Conservation (phyloP, 2,888 invertebrate species). For the Brachycybe producta region DNA sequence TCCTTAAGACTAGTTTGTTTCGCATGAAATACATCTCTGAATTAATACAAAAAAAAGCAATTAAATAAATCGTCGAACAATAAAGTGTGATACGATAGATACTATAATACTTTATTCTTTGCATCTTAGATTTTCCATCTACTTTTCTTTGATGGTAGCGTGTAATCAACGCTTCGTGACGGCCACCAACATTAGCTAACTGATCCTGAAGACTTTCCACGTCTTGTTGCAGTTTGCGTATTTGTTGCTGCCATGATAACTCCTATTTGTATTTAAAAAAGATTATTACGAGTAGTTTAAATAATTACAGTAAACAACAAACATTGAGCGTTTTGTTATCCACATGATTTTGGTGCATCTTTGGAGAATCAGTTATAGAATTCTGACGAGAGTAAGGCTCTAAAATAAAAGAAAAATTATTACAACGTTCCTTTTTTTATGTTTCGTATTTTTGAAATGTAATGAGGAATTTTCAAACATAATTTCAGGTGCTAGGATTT, state of each 20-base stretch:
- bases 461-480: too few species aligned
- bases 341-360: background rate
- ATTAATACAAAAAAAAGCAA: background rate
- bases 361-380: constrained; percentile 7
- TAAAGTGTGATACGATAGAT: too few species aligned
- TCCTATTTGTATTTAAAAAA: constrained; percentile 4
- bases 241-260: constrained; percentile 4
- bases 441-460: too few species aligned
- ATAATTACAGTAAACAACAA: too few species aligned
- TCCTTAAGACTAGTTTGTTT: constrained; percentile 12
- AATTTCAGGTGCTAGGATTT: too few species aligned
- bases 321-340: constrained; percentile 3
- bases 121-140: constrained; percentile 14
- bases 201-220: constrained; percentile 16
- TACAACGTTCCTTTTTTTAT: too few species aligned
- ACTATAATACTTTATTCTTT: constrained; percentile 12
- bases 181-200: constrained; percentile 5
- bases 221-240: constrained; percentile 11
- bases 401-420: too few species aligned
- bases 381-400: constrained; percentile 4
- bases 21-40: constrained; percentile 15
- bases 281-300: too few species aligned
- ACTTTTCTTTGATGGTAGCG: constrained; percentile 12
- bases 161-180: constrained; percentile 8
- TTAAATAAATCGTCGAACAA: background rate